phyloP scores from a whole-genome alignment of 2,888 invertebrate genomes.

The Siphlonurus alternatus region DNA sequence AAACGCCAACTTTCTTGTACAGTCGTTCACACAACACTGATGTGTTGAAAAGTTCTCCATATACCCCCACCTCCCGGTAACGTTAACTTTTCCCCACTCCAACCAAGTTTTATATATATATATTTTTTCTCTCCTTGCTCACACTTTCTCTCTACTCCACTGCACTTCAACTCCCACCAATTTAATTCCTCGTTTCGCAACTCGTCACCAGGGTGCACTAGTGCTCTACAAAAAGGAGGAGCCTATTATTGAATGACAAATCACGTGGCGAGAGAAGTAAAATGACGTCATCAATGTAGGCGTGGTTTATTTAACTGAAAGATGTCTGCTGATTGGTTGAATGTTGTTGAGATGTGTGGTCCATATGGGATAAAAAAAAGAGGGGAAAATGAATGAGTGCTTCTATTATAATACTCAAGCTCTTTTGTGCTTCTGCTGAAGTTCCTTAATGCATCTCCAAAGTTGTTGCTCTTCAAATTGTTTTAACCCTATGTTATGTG shows the following conservation, averaged over 20 bases:
- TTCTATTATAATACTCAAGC: too few relatives aligned
- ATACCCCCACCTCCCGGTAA: background rate
- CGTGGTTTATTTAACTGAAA: background rate
- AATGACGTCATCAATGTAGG: background rate
- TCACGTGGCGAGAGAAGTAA: background rate
- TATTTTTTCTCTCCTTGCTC: background rate
- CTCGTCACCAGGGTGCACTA: background rate
- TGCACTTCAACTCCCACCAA: background rate
- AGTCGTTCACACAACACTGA: slow-evolving; percentile 4
- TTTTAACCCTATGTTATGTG: too few relatives aligned
- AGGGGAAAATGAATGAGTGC: background rate
- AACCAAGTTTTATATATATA: background rate
- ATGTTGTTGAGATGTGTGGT: background rate
- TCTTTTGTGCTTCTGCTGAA: too few relatives aligned
- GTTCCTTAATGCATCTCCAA: too few relatives aligned
- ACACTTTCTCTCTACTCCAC: background rate
- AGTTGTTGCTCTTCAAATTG: too few relatives aligned
- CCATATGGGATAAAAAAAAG: background rate
- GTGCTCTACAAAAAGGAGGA: background rate
- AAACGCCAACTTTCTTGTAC: background rate
- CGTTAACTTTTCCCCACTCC: background rate
- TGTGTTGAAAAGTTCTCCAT: slow-evolving; percentile 1
- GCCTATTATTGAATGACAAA: background rate
- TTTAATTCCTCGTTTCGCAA: background rate
- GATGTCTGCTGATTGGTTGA: background rate